A percentile compares a stretch with the other conserved stretches of the same genome.
Evolutionary conservation across 2,113 vertebrate genomes (phyloP).

Genomic region (Stomatorhinus ivindoensis): DNA sequence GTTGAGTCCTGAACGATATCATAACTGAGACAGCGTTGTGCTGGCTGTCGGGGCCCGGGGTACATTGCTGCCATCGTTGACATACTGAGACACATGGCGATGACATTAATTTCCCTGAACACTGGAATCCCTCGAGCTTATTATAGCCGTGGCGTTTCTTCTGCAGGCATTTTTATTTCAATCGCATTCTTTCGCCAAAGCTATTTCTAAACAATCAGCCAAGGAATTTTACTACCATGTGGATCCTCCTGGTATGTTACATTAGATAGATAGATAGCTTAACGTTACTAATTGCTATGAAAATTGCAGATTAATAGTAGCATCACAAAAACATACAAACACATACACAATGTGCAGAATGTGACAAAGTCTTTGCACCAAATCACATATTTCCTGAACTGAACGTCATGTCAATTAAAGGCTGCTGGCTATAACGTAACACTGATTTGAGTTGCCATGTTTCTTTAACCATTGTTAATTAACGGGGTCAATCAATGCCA

Average conservation of each 20-base stretch:
- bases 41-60: background rate
- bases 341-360: background rate
- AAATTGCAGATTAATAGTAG: background rate
- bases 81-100: slow-evolving; percentile 22
- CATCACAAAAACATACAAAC: background rate
- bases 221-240: background rate
- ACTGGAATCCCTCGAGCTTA: background rate
- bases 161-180: background rate
- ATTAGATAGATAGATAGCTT: background rate
- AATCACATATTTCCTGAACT: background rate
- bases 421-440: background rate
- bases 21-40: slow-evolving; percentile 2
- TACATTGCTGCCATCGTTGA: slow-evolving; percentile 23
- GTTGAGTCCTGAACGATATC: slow-evolving; percentile 7
- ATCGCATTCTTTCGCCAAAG: background rate
- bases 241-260: background rate
- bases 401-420: background rate
- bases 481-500: background rate
- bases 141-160: background rate
- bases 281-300: background rate
- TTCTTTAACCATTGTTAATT: background rate
- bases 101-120: slow-evolving; percentile 16
- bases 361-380: background rate
- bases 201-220: background rate
- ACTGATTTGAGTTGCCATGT: background rate